phyloP scores from a whole-genome alignment of 2,888 invertebrate genomes.

The Microplitis deprimator region DNA sequence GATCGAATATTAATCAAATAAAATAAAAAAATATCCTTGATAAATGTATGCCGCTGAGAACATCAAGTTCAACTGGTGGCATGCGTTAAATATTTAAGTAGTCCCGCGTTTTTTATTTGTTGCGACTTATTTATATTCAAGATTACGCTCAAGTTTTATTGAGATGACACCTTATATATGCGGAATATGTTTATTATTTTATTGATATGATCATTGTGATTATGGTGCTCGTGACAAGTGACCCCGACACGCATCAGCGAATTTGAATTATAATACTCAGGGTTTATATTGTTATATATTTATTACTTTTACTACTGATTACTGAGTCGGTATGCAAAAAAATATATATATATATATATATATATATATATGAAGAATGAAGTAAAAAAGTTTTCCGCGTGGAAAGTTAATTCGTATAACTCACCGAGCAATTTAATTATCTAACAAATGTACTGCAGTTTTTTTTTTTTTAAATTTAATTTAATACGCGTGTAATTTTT shows the following conservation, averaged over 20 bases:
- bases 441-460: neutral
- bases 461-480: neutral
- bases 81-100: neutral
- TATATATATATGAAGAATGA: too few species aligned
- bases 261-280: neutral
- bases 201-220: neutral
- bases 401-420: neutral
- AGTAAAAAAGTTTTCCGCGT: neutral
- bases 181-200: neutral
- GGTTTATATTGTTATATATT: too few species aligned
- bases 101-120: neutral
- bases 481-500: neutral
- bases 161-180: neutral
- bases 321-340: too few species aligned
- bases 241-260: neutral
- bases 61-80: neutral
- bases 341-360: too few species aligned
- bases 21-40: neutral
- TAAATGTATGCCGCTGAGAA: neutral
- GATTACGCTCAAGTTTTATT: neutral
- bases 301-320: too few species aligned
- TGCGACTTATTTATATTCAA: neutral
- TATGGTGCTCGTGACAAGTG: neutral
- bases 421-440: neutral
- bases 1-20: neutral